phyloP scores from a whole-genome alignment of 2,888 invertebrate species.

The Sesamia inferens region DNA sequence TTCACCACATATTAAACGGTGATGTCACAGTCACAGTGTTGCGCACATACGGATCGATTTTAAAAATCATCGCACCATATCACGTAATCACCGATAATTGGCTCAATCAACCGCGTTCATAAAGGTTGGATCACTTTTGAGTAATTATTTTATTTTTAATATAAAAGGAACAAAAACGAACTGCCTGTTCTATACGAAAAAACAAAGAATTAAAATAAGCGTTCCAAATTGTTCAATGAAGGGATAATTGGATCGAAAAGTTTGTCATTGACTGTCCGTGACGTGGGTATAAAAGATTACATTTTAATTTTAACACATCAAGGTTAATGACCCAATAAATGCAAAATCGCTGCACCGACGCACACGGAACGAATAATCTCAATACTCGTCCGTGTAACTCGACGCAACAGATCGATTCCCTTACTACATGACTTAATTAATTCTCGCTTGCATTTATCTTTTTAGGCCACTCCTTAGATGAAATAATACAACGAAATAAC shows the following conservation, averaged over 20 bases:
- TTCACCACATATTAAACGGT: slow-evolving; percentile 30
- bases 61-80: slow-evolving; percentile 45
- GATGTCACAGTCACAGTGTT: slow-evolving; percentile 60
- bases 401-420: slow-evolving; percentile 84
- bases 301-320: slow-evolving; percentile 33
- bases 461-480: slow-evolving; percentile 57
- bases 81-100: slow-evolving; percentile 59
- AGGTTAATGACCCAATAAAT: slow-evolving; percentile 62
- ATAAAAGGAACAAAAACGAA: slow-evolving; percentile 55
- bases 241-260: slow-evolving; percentile 25
- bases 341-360: slow-evolving; percentile 57
- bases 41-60: slow-evolving; percentile 50
- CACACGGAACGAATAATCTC: slow-evolving; percentile 64
- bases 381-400: slow-evolving; percentile 81
- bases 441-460: slow-evolving; percentile 75
- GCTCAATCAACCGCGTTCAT: slow-evolving; percentile 58
- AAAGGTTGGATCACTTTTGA: slow-evolving; percentile 63
- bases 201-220: slow-evolving; percentile 27
- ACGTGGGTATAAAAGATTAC: slow-evolving; percentile 27
- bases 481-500: slow-evolving; percentile 18
- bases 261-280: slow-evolving; percentile 45
- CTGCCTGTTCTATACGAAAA: slow-evolving; percentile 15
- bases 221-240: slow-evolving; percentile 44
- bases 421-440: slow-evolving; percentile 83
- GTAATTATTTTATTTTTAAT: slow-evolving; percentile 53